phyloP scores from a whole-genome alignment of 1,140 invertebrate genomes.

The Papilio xuthus region DNA sequence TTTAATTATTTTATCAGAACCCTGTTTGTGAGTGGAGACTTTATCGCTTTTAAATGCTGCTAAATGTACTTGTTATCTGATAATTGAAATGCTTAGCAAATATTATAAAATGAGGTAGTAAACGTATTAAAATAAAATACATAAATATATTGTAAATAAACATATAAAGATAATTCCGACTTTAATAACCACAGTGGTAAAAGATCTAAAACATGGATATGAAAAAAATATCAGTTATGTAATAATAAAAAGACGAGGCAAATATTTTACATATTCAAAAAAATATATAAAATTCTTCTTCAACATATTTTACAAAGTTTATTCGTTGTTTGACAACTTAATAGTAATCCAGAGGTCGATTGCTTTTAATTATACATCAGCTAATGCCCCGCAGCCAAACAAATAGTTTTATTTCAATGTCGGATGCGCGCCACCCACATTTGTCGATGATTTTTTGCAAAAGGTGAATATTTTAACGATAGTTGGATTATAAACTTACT shows the following conservation, averaged over 20 bases:
- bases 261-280: background rate
- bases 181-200: background rate
- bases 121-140: background rate
- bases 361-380: constrained; percentile 67
- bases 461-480: constrained; percentile 43
- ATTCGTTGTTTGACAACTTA: constrained; percentile 70
- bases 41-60: background rate
- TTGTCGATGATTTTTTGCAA: constrained; percentile 52
- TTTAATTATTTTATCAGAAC: constrained; percentile 32
- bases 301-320: constrained; percentile 45
- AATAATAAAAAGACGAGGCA: background rate
- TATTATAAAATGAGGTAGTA: background rate
- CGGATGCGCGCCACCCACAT: constrained; percentile 61
- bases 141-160: too few relatives aligned
- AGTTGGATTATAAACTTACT: background rate
- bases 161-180: background rate
- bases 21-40: background rate
- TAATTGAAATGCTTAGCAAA: constrained; percentile 4
- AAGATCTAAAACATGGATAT: background rate
- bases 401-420: constrained; percentile 70
- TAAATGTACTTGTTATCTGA: background rate
- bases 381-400: constrained; percentile 51
- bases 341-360: constrained; percentile 64
- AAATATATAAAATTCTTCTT: background rate
- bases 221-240: background rate